Evolutionary conservation across 2,888 invertebrate genomes (phyloP).

Genomic region (Merodon equestris): DNA sequence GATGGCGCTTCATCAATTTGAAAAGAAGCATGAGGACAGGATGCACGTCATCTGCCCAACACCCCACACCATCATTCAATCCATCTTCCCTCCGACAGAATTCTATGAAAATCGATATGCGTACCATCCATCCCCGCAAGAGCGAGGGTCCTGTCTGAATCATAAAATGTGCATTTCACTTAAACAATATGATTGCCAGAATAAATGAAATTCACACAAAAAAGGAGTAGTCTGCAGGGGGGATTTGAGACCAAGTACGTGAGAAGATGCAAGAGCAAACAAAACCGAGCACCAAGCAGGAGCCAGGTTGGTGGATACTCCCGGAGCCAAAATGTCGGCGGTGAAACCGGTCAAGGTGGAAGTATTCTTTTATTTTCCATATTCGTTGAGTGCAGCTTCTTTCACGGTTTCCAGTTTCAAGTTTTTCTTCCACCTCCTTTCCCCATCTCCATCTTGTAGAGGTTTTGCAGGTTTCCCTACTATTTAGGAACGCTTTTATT

Average conservation of each 20-base stretch:
- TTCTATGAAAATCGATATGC: no score
- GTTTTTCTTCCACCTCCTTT: conserved; percentile 10
- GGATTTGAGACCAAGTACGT: background rate
- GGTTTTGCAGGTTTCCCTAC: background rate
- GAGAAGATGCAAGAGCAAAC: conserved; percentile 6
- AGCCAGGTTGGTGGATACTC: conserved; percentile 50
- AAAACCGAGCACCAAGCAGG: conserved; percentile 38
- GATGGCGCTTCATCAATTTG: no score
- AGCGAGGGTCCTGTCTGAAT: conserved; percentile 18
- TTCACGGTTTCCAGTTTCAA: conserved; percentile 7
- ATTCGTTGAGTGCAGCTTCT: conserved; percentile 2
- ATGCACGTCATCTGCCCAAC: no score
- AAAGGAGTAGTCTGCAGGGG: background rate
- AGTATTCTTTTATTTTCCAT: conserved; percentile 7
- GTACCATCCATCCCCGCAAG: no score
- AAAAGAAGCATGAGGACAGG: no score
- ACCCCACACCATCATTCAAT: no score
- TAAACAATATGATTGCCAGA: conserved; percentile 62
- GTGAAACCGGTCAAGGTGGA: conserved; percentile 56
- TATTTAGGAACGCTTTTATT: no score
- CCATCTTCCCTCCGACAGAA: no score
- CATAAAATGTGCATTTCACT: conserved; percentile 47
- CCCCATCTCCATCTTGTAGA: background rate
- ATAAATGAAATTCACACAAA: conserved; percentile 35
- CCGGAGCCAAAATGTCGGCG: conserved; percentile 56